A percentile compares a stretch with the other conserved stretches of the same genome.
phyloP scores from a whole-genome alignment of 2,888 invertebrate genomes.

The Marronus borbonicus region DNA sequence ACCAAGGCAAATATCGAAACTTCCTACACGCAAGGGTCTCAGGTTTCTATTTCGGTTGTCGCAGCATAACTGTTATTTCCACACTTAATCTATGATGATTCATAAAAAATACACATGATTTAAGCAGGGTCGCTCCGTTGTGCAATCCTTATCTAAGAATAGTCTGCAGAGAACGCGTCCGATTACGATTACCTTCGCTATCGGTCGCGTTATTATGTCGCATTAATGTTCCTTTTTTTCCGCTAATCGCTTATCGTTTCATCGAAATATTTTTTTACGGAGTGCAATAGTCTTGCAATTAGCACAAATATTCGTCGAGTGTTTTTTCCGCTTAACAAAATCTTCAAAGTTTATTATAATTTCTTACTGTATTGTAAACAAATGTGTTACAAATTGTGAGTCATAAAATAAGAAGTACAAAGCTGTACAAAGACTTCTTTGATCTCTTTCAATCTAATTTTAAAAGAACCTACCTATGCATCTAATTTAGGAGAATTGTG shows the following conservation, averaged over 20 bases:
- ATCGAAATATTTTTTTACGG: neutral
- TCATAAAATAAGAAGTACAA: no score
- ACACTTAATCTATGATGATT: slow-evolving; percentile 42
- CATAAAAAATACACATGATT: slow-evolving; percentile 44
- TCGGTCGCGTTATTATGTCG: slow-evolving; percentile 4
- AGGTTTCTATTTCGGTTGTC: slow-evolving; percentile 49
- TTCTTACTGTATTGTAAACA: no score
- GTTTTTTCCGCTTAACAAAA: no score
- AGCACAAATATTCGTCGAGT: neutral
- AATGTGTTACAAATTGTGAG: no score
- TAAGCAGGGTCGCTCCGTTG: slow-evolving; percentile 15
- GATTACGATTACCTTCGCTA: neutral
- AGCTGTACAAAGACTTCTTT: no score
- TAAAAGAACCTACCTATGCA: no score
- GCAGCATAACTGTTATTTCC: slow-evolving; percentile 50
- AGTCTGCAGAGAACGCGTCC: slow-evolving; percentile 14
- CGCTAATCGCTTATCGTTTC: neutral
- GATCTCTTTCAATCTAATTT: no score
- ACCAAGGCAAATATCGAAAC: slow-evolving; percentile 16
- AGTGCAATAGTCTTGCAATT: slow-evolving; percentile 2
- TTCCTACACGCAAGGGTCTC: slow-evolving; percentile 29
- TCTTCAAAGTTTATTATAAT: no score
- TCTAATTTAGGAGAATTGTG: no score
- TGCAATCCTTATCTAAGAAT: slow-evolving; percentile 43
- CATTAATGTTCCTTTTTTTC: slow-evolving; percentile 5